Base-by-base conservation (phyloP, 2,113 vertebrate genomes). In the Alouatta palliata region DNA sequence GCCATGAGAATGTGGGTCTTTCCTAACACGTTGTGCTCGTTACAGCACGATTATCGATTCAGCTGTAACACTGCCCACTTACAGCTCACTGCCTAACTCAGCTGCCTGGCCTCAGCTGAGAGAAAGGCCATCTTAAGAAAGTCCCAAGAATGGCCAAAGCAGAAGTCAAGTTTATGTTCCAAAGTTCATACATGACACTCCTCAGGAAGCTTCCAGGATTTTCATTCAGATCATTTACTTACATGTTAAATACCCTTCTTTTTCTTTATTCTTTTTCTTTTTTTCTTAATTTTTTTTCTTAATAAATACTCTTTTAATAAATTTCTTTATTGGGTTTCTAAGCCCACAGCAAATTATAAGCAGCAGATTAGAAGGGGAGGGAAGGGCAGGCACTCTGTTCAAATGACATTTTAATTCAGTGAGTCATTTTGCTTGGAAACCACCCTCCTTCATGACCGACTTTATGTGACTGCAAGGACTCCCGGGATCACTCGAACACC, bases 351-450 rank as follows among this genome's bases (percentile, higher is more conserved):
- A 83, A 52, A 66, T 83, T 45, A 61, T 11, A 49, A 87, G 37
- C 21, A 83, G 11, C 21, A 16, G 37, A 85, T 84, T 71, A 64
- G 47, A 87, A 87, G 45, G 32, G 8, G 9, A 61, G 20, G 47
- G 30, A n/a, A 89, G 25, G 77, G 13, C 30, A 43, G 27, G 58
- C 58, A 30, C 25, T 76, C 47, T 75, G 21, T 52, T 77, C 19
- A 88, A 58, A n/a, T 83, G 47, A 79, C 85, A 73, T 92, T 79
- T 92, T 88, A 88, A 81, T 70, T 83, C 27, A 45, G 45, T 91
- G 73, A 97, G 23, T 91, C 86, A 75, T 89, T 95, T 92, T 93
- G 40, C 56, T 73, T 73, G 82, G 88, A 95, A 95, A 96, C 54
- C 47, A 97, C 49, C 75, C 94, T 97, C 52, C 94, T 97, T 45